These are phyloP conservation scores for Ips typographus DNA, from an alignment of 1,140 invertebrate genomes.

Conservation along the genomic window DNA sequence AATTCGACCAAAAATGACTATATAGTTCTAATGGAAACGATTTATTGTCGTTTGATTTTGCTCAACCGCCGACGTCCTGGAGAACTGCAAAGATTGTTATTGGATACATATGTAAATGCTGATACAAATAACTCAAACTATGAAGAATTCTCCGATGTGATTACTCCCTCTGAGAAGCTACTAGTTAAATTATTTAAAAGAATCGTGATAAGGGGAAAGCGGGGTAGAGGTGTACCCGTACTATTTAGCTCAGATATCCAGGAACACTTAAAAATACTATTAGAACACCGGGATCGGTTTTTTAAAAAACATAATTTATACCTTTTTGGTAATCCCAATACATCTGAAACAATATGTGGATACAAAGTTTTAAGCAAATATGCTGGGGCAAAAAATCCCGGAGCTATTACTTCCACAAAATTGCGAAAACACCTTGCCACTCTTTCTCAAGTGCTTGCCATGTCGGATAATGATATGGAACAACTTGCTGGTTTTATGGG, in stretches of 20 bases:
- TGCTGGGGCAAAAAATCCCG: background rate
- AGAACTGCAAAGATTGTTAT: conserved; percentile 34
- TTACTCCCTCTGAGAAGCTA: conserved; percentile 23
- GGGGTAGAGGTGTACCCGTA: too few relatives aligned
- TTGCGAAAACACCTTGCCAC: too few relatives aligned
- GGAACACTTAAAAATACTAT: conserved; percentile 21
- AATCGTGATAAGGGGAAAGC: too few relatives aligned
- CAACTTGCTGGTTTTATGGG: too few relatives aligned
- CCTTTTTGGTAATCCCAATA: conserved; percentile 28
- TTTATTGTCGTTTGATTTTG: conserved; percentile 29
- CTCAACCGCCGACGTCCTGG: conserved; percentile 32
- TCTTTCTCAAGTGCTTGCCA: too few relatives aligned
- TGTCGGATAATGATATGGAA: too few relatives aligned
- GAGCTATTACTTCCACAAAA: too few relatives aligned
- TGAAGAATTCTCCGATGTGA: conserved; percentile 28
- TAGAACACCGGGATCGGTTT: conserved; percentile 21
- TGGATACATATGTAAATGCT: conserved; percentile 23
- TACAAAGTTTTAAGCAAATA: conserved; percentile 28
- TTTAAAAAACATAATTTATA: conserved; percentile 24
- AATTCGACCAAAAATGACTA: too few relatives aligned
- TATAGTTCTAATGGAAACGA: conserved; percentile 1
- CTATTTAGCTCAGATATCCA: background rate
- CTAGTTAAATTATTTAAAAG: conserved; percentile 9
- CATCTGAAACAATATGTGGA: conserved; percentile 6
- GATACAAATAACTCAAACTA: conserved; percentile 19